Evolutionary conservation across 2,888 invertebrate species (phyloP), one percentile per base, ranked within the genome.

Genomic region (Dicroscelio sp.): DNA sequence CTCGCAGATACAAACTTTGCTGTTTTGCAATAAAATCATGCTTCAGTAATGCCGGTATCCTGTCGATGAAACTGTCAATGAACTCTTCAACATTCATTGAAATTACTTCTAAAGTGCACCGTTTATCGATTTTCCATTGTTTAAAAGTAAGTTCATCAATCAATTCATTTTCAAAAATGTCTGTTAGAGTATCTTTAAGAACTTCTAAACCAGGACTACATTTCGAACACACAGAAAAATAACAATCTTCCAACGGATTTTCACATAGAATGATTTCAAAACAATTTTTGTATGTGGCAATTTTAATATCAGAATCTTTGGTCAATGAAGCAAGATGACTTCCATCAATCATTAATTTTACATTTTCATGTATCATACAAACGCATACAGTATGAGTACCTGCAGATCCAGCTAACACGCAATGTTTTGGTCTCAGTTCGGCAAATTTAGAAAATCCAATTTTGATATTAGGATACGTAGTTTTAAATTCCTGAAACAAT

Each of bases 11-110:
- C 25, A n/a, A 27, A 63, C 33, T 78, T 78, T 63, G 78, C n/a
- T 78, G 78, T 31, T 63, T 78, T 78, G 60, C 60, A 35, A 76
- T 35, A 48, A 76, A 76, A 76, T 76, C 35, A n/a, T 76, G 76
- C 25, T 25, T 17, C 27, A 60, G 6, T 35, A 76, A 25, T 60
- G 4, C 27, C 14, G 23, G 35, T 17, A 76, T 60, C 25, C 25
- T 58, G 27, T 76, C 76, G 25, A 38, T 17, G 23, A 76, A 60
- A 17, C 35, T 33, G 14, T 79, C 65, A 20, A 79, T n/a, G 23
- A 63, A 63, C 6, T 60, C 60, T 60, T 60, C 60, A 20, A 60
- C 60, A 27, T 8, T 27, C n/a, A 20, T 60, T 10, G 60, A 27
- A 60, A 60, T n/a, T 20, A 60, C 60, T 60, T 60, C 60, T 60